Base-by-base conservation (phyloP, 1,140 invertebrate genomes). In the Gryllus bimaculatus region DNA sequence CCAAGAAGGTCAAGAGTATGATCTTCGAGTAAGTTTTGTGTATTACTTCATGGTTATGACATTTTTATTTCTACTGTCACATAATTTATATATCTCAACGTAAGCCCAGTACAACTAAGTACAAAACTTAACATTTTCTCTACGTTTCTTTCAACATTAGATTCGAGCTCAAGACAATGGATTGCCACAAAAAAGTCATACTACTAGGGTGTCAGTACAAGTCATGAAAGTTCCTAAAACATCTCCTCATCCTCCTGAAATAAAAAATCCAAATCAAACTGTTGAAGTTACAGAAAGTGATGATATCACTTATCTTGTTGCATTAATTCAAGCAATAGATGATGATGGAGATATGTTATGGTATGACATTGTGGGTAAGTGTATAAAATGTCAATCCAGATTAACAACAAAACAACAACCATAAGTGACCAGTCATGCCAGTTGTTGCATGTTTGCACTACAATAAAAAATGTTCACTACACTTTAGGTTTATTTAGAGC, bases 311-410 rank as follows among this genome's bases (percentile, higher is more conserved):
- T 94, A 94, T 85, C 86, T 96, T 77, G 92, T 98, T 0, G 89
- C 92, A 13, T 87, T 96, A 26, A 89, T 97, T 78, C 91, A 94
- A 82, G 95, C 95, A 0, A 87, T 89, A 8, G 96, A 98, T 86
- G 88, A 90, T 76, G 96, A 98, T 83, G 90, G 91, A 48, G 94
- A 97, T 84, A 88, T 90, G 75, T 85, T 98, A 73, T 98, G 95
- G 93, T 98, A 94, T 85, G 92, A 94, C 82, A 98, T 98, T 81
- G 89, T 93, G 75, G 93, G 95, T 95, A 87, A 89, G 92, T 89
- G 77, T 74, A 74, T 83, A 80, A 47, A 21, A 15, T 39, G 26
- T 39, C 26, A 39, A 39, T 39, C 26, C 26, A 39, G 26, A 39
- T 39, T 2, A 39, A 39, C 26, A 2, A 39, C 26, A 39, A 39